Evolutionary conservation across 2,113 vertebrate genomes (phyloP).

Genomic region (Grammomys surdaster): DNA sequence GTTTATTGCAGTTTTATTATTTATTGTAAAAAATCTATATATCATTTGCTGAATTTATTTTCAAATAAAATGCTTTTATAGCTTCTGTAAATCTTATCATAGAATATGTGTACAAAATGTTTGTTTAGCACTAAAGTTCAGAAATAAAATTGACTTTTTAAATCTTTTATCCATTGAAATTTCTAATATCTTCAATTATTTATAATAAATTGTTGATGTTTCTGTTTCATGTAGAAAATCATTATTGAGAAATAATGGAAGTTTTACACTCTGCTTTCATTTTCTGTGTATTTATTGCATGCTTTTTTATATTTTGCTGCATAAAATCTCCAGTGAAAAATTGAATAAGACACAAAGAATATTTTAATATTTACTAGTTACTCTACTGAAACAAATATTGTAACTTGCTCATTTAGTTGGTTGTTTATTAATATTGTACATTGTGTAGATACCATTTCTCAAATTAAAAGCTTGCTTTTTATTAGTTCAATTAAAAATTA

Average conservation of each 20-base stretch:
- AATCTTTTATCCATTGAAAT: slow-evolving; percentile 47
- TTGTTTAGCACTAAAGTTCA: slow-evolving; percentile 26
- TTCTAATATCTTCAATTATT: slow-evolving; percentile 48
- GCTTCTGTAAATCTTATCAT: slow-evolving; percentile 37
- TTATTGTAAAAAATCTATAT: background rate
- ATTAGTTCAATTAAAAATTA: background rate
- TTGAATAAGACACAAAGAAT: background rate
- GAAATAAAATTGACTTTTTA: slow-evolving; percentile 53
- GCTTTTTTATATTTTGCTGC: background rate
- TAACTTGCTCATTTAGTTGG: background rate
- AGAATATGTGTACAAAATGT: slow-evolving; percentile 35
- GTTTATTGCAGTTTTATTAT: slow-evolving; percentile 36
- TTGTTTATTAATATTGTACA: background rate
- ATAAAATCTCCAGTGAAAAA: slow-evolving; percentile 17
- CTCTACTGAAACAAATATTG: background rate
- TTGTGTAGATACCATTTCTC: background rate
- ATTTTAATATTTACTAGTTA: background rate
- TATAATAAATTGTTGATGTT: slow-evolving; percentile 14
- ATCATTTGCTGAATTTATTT: slow-evolving; percentile 60
- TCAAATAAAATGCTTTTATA: slow-evolving; percentile 56
- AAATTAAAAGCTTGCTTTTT: background rate
- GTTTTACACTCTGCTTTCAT: slow-evolving; percentile 22
- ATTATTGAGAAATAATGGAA: slow-evolving; percentile 10
- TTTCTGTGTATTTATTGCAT: background rate
- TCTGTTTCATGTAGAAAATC: slow-evolving; percentile 45